Conservation (phyloP, 35 echinoderm and acorn worm species). For the Chiridota heheva region DNA sequence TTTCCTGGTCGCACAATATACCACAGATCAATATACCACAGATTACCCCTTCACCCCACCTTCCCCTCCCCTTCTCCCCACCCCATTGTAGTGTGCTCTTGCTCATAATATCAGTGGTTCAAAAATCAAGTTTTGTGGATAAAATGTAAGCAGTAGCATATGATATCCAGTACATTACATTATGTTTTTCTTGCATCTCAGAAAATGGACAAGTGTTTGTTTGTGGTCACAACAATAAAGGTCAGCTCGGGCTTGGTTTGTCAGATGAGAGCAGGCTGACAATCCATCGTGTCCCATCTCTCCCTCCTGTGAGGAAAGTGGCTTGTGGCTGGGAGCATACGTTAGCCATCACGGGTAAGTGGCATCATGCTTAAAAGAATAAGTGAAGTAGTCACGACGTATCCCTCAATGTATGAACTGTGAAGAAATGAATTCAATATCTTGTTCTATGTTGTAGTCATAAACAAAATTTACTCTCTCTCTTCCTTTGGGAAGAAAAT, state of each 20-base stretch:
- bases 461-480: too few relatives aligned
- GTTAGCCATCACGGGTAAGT: slow-evolving; percentile 80
- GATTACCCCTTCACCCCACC: too few relatives aligned
- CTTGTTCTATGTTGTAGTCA: not conserved
- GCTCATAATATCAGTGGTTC: too few relatives aligned
- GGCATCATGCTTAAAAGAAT: not conserved
- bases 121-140: too few relatives aligned
- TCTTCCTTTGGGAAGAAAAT: too few relatives aligned
- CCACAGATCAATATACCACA: too few relatives aligned
- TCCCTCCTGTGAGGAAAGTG: slow-evolving; percentile 37
- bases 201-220: slow-evolving; percentile 45
- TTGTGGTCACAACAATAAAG: slow-evolving; percentile 78
- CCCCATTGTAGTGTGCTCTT: too few relatives aligned
- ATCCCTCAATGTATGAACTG: not conserved
- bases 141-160: too few relatives aligned
- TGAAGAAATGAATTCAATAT: not conserved
- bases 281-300: slow-evolving; percentile 33
- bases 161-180: too few relatives aligned
- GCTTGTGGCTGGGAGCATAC: slow-evolving; percentile 93
- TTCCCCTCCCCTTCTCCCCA: too few relatives aligned
- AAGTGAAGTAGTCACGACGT: too few relatives aligned
- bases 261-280: slow-evolving; percentile 29
- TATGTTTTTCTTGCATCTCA: slow-evolving; percentile 29
- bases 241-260: slow-evolving; percentile 71
- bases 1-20: too few relatives aligned